A percentile compares a stretch with the other conserved stretches of the same genome.
Evolutionary conservation across 2,797 vertebrate genomes (phyloP).

Genomic region (Channallabes apus): DNA sequence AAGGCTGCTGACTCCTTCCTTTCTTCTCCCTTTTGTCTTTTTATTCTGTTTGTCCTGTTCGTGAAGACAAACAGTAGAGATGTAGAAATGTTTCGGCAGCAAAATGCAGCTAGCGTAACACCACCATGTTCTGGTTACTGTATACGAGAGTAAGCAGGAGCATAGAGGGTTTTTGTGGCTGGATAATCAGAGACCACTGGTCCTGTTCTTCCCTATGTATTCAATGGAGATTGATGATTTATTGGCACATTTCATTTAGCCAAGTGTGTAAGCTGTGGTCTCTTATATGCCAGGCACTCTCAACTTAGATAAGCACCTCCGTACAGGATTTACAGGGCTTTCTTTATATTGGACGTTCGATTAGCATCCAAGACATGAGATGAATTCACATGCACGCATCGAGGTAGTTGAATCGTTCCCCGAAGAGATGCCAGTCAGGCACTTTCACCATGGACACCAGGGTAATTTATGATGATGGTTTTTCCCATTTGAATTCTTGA

Average conservation of each 20-base stretch:
- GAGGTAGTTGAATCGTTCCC: slow-evolving; percentile 32
- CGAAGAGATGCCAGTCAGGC: slow-evolving; percentile 51
- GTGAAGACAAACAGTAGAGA: slow-evolving; percentile 32
- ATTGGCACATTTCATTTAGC: slow-evolving; percentile 56
- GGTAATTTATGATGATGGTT: slow-evolving; percentile 55
- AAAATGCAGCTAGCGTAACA: slow-evolving; percentile 31
- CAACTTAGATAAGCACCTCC: slow-evolving; percentile 37
- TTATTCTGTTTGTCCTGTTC: slow-evolving; percentile 19
- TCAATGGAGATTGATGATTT: slow-evolving; percentile 53
- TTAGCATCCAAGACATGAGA: slow-evolving; percentile 51
- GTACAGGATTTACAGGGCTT: slow-evolving; percentile 54
- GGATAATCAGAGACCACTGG: slow-evolving; percentile 22
- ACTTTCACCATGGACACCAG: slow-evolving; percentile 44
- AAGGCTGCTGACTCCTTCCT: slow-evolving; percentile 47
- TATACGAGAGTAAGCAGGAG: neutral
- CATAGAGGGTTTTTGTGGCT: neutral
- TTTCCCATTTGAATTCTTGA: slow-evolving; percentile 38
- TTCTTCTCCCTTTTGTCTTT: slow-evolving; percentile 34
- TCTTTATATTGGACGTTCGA: slow-evolving; percentile 57
- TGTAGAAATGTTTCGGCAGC: slow-evolving; percentile 30
- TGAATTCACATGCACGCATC: slow-evolving; percentile 52
- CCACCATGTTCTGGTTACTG: slow-evolving; percentile 9
- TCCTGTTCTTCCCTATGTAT: slow-evolving; percentile 20
- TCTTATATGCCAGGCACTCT: slow-evolving; percentile 28
- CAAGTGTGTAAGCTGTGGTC: slow-evolving; percentile 38